Conservation (phyloP, 2,113 vertebrate genomes). For the Dasyurus viverrinus region DNA sequence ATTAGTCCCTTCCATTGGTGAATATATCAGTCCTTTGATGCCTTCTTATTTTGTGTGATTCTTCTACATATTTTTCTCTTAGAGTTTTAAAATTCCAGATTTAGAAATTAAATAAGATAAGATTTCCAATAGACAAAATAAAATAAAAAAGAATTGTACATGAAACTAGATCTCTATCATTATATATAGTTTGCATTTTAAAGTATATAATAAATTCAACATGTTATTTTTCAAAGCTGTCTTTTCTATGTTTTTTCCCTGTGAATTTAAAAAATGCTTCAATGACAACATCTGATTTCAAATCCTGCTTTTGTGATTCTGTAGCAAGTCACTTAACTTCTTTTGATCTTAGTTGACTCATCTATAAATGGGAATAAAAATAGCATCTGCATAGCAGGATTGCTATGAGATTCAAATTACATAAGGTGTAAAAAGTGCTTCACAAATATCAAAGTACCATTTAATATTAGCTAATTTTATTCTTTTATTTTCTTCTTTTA, state of each 20-base stretch:
- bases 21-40: neutral
- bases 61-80: neutral
- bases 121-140: neutral
- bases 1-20: neutral
- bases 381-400: neutral
- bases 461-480: neutral
- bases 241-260: too few relatives aligned
- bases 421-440: neutral
- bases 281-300: too few relatives aligned
- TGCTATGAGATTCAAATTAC: neutral
- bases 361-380: neutral
- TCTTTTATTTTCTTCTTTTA: neutral
- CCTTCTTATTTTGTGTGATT: neutral
- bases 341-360: neutral
- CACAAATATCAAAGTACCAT: neutral
- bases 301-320: neutral
- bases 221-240: too few relatives aligned
- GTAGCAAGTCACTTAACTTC: neutral
- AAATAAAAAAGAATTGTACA: too few relatives aligned
- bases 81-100: neutral
- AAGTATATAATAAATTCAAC: too few relatives aligned
- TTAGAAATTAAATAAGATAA: neutral
- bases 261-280: too few relatives aligned
- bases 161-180: too few relatives aligned
- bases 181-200: too few relatives aligned